phyloP scores from a whole-genome alignment of 1,140 invertebrate genomes.

The Papilio helenus region DNA sequence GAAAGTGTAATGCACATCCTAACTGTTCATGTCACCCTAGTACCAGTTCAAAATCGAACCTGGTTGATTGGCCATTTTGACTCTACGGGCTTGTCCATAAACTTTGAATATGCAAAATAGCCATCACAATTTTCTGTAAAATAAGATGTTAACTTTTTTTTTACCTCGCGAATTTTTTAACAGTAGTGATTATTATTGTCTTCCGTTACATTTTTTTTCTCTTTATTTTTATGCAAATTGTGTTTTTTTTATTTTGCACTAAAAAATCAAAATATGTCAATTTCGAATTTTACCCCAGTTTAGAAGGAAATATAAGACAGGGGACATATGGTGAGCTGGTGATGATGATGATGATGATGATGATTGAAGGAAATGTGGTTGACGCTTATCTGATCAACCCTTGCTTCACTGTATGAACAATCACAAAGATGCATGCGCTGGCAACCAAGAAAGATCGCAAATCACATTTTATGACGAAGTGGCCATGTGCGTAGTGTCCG shows the following conservation, averaged over 20 bases:
- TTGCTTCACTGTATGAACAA: slow-evolving; percentile 5
- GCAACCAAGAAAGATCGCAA: slow-evolving; percentile 59
- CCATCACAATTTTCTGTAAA: not conserved
- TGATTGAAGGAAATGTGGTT: not conserved
- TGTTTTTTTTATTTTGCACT: too few species aligned
- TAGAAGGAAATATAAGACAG: not conserved
- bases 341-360: too few species aligned
- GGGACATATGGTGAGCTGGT: too few species aligned
- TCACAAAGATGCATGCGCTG: slow-evolving; percentile 51
- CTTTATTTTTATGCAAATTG: too few species aligned
- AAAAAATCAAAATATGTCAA: too few species aligned
- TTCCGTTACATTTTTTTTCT: too few species aligned
- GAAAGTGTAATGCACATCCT: not conserved
- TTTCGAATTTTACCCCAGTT: too few species aligned
- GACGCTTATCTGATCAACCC: not conserved
- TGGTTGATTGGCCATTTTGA: not conserved
- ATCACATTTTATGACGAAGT: slow-evolving; percentile 73
- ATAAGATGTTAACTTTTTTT: not conserved
- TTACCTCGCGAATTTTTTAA: not conserved
- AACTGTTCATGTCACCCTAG: slow-evolving; percentile 11
- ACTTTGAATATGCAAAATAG: not conserved
- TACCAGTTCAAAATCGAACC: slow-evolving; percentile 10
- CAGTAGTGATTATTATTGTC: too few species aligned
- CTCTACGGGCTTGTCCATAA: not conserved
- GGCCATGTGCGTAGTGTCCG: slow-evolving; percentile 68